Percentiles rank a stretch among this genome's conserved stretches.
Conservation (phyloP, 2,113 vertebrate species). For the Parotia lawesii region DNA sequence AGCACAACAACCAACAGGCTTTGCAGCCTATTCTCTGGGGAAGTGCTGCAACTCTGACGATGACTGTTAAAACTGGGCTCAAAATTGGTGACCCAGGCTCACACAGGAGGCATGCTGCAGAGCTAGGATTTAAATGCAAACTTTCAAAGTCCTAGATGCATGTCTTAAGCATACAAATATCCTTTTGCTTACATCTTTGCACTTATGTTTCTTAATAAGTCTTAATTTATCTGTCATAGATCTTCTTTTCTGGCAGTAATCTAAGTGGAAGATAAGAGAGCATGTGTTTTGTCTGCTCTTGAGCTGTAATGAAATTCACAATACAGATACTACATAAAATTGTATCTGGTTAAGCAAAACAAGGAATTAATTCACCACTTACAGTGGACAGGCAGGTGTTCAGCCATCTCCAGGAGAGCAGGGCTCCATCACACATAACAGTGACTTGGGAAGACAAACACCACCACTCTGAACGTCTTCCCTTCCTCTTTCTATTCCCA, state of each 20-base stretch:
- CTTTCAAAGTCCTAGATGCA: not conserved
- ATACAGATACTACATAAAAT: not conserved
- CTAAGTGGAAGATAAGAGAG: not conserved
- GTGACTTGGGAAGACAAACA: not conserved
- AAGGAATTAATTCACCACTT: not conserved
- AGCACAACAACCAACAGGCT: not conserved
- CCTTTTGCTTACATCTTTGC: not conserved
- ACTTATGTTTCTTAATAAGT: not conserved
- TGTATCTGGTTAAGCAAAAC: not conserved
- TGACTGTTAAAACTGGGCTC: not conserved
- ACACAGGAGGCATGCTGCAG: not conserved
- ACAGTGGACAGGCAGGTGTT: not conserved
- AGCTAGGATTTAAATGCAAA: not conserved
- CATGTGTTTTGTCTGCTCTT: not conserved
- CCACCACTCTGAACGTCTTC: fast-evolving
- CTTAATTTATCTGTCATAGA: not conserved
- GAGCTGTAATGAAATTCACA: not conserved
- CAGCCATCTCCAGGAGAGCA: not conserved
- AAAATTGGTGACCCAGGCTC: not conserved
- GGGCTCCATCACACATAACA: fast-evolving
- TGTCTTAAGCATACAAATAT: not conserved
- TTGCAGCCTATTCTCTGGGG: not conserved
- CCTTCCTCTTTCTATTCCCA: not conserved
- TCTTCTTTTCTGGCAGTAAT: not conserved
- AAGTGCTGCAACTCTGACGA: not conserved